Conservation (phyloP, 2,888 invertebrate species). For the Diarsia mendica region DNA sequence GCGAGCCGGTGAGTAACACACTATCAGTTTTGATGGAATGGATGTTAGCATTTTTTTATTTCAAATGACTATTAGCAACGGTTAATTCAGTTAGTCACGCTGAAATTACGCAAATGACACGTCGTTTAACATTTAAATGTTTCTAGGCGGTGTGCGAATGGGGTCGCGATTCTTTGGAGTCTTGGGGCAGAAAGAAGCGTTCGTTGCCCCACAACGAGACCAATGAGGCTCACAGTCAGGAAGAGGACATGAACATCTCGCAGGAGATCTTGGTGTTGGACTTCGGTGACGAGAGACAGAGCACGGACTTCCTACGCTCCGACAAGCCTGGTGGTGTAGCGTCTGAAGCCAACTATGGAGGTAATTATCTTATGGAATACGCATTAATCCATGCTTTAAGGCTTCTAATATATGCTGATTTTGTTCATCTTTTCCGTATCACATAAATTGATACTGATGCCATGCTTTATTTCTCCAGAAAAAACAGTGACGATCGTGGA, state of each 20-base stretch:
- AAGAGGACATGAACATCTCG: slow-evolving; percentile 97
- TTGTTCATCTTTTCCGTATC: neutral
- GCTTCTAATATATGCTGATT: neutral
- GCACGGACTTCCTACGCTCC: slow-evolving; percentile 93
- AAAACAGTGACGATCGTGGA: slow-evolving; percentile 97
- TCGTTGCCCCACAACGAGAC: slow-evolving; percentile 91
- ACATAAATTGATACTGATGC: slow-evolving; percentile 4
- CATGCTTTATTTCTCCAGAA: slow-evolving; percentile 89
- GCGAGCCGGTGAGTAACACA: slow-evolving; percentile 94
- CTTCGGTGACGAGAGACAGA: slow-evolving; percentile 96
- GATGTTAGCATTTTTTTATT: slow-evolving; percentile 48
- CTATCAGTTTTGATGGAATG: slow-evolving; percentile 41
- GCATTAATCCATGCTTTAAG: neutral
- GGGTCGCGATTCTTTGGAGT: slow-evolving; percentile 97
- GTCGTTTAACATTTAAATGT: slow-evolving; percentile 67
- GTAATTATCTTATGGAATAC: slow-evolving; percentile 76
- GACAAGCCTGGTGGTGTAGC: slow-evolving; percentile 92
- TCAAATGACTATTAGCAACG: slow-evolving; percentile 58
- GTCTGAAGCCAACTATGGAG: slow-evolving; percentile 93
- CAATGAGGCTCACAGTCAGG: slow-evolving; percentile 91
- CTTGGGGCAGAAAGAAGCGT: slow-evolving; percentile 97
- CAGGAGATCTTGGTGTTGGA: slow-evolving; percentile 98
- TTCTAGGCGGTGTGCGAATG: slow-evolving; percentile 96
- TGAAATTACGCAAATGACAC: slow-evolving; percentile 60
- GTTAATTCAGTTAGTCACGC: slow-evolving; percentile 59